Base-by-base conservation (phyloP, 2,888 invertebrate genomes). In the Dermolepida albohirtum region DNA sequence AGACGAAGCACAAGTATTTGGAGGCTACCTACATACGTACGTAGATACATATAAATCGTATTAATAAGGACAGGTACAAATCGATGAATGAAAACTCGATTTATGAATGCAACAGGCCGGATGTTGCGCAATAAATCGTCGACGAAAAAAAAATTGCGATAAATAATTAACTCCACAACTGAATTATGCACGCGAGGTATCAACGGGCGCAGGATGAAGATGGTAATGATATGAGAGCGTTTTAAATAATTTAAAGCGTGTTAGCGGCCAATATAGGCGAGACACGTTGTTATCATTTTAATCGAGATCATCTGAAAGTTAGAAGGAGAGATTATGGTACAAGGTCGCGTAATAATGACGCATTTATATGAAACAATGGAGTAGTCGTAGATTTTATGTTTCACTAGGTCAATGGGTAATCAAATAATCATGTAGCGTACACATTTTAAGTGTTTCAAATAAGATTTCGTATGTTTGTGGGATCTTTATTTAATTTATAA, bases 171-270 rank as follows among this genome's bases (percentile, higher is more conserved):
- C 47, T 62, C 59, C 29, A 4, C 47, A 47, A 29, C 10, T 34
- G 43, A 47, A 62, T 47, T 47, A 62, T 62, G 59, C 59, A 62
- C 47, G 16, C 59, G 8, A 62, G 17, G 59, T 47, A 34, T 8
- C 4, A 34, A 34, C 34, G 6, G 6, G 34, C 34, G 10, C 6
- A 34, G 34, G 34, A 34, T 6, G 34, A 34, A 34, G 34, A 34
- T 34, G 47, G 49, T 49, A 49, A 22, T 49, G 16, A 12, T n/a
- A 22, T 49, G 16, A 12, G 6, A 29, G 14, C 47, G 59, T 47
- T 34, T 34, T 62, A 62, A 62, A 62, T 62, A 62, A 62, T 62
- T 62, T 47, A 62, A 62, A 62, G 6, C 12, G 59, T 62, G 16
- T 17, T 34, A 34, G 5, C 6, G 4, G 5, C 6, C 10, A 7